Evolutionary conservation across 2,888 invertebrate species (phyloP).

Genomic region (Arge pagana): DNA sequence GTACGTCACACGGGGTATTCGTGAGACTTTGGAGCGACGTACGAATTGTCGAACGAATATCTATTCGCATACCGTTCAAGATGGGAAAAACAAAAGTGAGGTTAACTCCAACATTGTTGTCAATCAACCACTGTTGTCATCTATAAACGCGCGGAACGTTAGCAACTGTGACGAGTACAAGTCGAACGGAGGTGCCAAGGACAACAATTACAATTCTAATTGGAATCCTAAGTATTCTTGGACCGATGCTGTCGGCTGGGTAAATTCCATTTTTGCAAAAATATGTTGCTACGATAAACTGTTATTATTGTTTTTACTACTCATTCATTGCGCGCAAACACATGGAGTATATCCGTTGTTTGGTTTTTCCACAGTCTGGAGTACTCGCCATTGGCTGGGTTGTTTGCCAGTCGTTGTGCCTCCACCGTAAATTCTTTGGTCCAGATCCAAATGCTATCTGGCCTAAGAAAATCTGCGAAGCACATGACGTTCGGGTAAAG

Average conservation of each 20-base stretch:
- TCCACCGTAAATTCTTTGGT: conserved; percentile 43
- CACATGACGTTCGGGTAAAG: conserved; percentile 34
- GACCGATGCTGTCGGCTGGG: conserved; percentile 53
- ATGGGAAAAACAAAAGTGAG: conserved; percentile 36
- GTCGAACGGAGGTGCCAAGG: conserved; percentile 36
- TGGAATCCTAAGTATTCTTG: conserved; percentile 48
- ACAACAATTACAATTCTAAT: conserved; percentile 37
- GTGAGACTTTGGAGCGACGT: conserved; percentile 48
- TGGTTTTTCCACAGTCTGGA: conserved; percentile 63
- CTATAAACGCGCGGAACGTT: neutral
- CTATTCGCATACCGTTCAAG: conserved; percentile 45
- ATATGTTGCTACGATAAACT: neutral
- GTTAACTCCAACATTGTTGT: conserved; percentile 28
- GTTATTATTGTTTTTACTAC: neutral
- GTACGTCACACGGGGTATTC: conserved; percentile 49
- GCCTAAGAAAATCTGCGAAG: conserved; percentile 33
- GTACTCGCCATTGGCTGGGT: conserved; percentile 68
- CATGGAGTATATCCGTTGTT: too few species aligned
- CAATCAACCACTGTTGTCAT: neutral
- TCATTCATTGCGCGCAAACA: neutral
- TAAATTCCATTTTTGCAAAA: conserved; percentile 29
- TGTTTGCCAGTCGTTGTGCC: conserved; percentile 63
- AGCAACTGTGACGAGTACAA: conserved; percentile 37
- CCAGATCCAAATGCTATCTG: conserved; percentile 30
- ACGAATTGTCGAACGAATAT: conserved; percentile 46